Evolutionary conservation across 2,888 invertebrate genomes (phyloP).

Genomic region (Drosophila percnosoma): DNA sequence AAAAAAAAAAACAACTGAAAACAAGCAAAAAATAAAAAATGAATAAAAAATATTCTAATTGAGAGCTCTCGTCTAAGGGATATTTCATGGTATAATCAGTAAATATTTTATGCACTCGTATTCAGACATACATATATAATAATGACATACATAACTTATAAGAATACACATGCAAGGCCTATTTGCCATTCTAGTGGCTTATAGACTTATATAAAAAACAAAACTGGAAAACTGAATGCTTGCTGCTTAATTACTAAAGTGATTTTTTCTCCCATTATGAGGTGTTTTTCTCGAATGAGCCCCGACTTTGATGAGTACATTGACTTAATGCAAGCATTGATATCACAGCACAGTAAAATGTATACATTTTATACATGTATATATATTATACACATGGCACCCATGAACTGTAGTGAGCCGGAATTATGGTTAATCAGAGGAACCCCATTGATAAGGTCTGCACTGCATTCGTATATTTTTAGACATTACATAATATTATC

Average conservation of each 20-base stretch:
- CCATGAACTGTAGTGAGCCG: neutral
- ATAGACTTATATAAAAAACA: slow-evolving; percentile 3
- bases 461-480: neutral
- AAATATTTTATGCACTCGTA: neutral
- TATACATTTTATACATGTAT: neutral
- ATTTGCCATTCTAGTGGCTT: neutral
- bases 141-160: neutral
- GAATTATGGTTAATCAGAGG: neutral
- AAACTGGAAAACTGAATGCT: slow-evolving; percentile 1
- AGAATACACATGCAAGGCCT: neutral
- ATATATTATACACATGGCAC: neutral
- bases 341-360: neutral
- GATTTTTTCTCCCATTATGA: slow-evolving; percentile 17
- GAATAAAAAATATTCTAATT: neutral
- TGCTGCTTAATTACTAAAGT: slow-evolving; percentile 29
- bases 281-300: slow-evolving; percentile 13
- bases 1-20: slow-evolving; percentile 7
- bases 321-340: neutral
- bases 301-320: too few species aligned
- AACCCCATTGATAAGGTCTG: neutral
- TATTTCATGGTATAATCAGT: neutral
- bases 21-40: slow-evolving; percentile 1
- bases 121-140: neutral
- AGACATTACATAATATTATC: neutral
- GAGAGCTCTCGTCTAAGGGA: neutral